phyloP scores from a whole-genome alignment of 2,888 invertebrate species.

The Hypomecis atomaria region DNA sequence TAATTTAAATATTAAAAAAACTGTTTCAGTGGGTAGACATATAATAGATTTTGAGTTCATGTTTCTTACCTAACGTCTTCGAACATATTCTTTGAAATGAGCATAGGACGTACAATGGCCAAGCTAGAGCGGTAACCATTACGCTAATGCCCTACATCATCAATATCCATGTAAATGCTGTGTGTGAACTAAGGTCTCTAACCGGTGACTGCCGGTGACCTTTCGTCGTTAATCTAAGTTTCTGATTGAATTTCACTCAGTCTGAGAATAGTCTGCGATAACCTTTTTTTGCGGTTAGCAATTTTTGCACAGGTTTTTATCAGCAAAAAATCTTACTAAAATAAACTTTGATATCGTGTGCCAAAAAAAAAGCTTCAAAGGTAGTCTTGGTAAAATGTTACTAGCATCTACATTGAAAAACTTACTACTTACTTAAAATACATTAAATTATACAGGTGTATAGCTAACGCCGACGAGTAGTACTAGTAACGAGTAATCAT shows the following conservation, averaged over 20 bases:
- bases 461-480: no score
- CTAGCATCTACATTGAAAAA: no score
- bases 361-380: background rate
- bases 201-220: slow-evolving; percentile 20
- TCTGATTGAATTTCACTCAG: slow-evolving; percentile 29
- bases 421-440: no score
- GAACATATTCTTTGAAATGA: background rate
- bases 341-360: background rate
- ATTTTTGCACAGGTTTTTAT: slow-evolving; percentile 5
- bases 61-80: no score
- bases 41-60: no score
- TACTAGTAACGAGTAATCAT: no score
- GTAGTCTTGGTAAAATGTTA: background rate
- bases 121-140: slow-evolving; percentile 2
- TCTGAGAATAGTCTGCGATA: background rate
- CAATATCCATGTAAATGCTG: slow-evolving; percentile 20
- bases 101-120: background rate
- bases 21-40: no score
- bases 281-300: slow-evolving; percentile 9
- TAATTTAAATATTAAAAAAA: no score
- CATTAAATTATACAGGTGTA: no score
- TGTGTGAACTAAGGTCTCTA: slow-evolving; percentile 24
- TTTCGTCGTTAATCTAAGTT: slow-evolving; percentile 24
- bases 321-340: background rate
- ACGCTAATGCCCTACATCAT: slow-evolving; percentile 16